Conservation (phyloP, 2,113 vertebrate species). For the Sturnira hondurensis region DNA sequence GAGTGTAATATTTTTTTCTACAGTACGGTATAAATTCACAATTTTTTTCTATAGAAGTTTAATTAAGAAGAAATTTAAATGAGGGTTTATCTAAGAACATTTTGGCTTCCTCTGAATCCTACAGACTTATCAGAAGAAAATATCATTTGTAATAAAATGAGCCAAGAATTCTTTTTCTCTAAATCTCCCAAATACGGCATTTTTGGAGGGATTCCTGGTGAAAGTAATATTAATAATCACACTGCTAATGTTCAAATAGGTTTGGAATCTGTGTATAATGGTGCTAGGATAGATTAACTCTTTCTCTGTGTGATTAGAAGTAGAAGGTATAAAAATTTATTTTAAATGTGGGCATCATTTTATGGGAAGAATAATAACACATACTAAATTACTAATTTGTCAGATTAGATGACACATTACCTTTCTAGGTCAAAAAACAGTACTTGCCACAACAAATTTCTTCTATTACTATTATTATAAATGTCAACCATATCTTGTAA, state of each 20-base stretch:
- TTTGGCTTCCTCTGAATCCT: not conserved
- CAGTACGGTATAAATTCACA: not conserved
- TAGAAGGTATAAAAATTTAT: not conserved
- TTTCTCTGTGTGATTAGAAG: not conserved
- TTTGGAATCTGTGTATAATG: not conserved
- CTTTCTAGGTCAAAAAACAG: too few species aligned
- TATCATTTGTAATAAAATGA: not conserved
- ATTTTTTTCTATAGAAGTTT: not conserved
- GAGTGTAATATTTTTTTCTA: not conserved
- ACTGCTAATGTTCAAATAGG: not conserved
- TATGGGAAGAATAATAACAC: not conserved
- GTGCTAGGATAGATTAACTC: not conserved
- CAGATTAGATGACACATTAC: not conserved
- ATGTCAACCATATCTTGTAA: not conserved
- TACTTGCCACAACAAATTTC: too few species aligned
- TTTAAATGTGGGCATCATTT: not conserved
- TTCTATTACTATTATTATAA: not conserved
- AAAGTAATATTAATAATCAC: not conserved
- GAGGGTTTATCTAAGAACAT: not conserved
- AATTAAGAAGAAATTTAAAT: not conserved
- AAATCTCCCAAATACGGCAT: not conserved
- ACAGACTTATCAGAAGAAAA: not conserved
- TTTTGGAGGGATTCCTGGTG: not conserved
- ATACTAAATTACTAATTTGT: not conserved
- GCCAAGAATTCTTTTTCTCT: not conserved